Conservation (phyloP, 2,113 vertebrate species). For the Pimephales promelas region DNA sequence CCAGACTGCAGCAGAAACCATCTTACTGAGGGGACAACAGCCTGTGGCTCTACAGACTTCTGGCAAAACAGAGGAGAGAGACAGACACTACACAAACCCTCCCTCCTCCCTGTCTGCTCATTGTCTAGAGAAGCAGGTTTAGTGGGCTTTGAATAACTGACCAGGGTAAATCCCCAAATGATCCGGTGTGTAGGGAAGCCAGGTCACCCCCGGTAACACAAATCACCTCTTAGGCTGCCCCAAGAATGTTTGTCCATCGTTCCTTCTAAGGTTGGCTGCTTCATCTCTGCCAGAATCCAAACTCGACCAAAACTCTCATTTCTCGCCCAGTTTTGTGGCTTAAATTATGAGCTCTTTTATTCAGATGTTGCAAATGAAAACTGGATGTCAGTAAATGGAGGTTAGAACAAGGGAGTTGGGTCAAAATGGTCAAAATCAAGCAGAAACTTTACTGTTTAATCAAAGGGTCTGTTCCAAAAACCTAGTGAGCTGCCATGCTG, state of each 20-base stretch:
- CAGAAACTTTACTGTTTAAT: constrained; percentile 45
- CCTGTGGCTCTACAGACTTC: constrained; percentile 32
- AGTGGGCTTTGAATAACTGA: constrained; percentile 52
- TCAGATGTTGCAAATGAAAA: constrained; percentile 47
- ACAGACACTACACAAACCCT: constrained; percentile 12
- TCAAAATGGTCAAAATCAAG: constrained; percentile 49
- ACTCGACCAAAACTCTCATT: not conserved
- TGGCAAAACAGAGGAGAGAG: constrained; percentile 28
- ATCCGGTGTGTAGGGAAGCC: constrained; percentile 38
- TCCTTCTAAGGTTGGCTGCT: not conserved
- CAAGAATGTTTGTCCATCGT: constrained; percentile 52
- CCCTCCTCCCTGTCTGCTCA: constrained; percentile 35
- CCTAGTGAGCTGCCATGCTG: not conserved
- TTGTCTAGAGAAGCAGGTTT: constrained; percentile 40
- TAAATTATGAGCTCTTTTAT: constrained; percentile 33
- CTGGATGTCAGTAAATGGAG: constrained; percentile 36
- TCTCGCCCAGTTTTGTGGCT: constrained; percentile 10
- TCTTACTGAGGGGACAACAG: constrained; percentile 37
- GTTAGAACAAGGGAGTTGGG: constrained; percentile 12
- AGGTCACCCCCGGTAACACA: constrained; percentile 57
- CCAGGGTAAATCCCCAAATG: constrained; percentile 56
- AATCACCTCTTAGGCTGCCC: constrained; percentile 51
- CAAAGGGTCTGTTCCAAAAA: constrained; percentile 49
- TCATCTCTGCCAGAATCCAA: constrained; percentile 5
- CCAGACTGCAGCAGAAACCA: constrained; percentile 33